A percentile compares a stretch with the other conserved stretches of the same genome.
Conservation (phyloP, 1,140 invertebrate species). For the Papilio machaon region DNA sequence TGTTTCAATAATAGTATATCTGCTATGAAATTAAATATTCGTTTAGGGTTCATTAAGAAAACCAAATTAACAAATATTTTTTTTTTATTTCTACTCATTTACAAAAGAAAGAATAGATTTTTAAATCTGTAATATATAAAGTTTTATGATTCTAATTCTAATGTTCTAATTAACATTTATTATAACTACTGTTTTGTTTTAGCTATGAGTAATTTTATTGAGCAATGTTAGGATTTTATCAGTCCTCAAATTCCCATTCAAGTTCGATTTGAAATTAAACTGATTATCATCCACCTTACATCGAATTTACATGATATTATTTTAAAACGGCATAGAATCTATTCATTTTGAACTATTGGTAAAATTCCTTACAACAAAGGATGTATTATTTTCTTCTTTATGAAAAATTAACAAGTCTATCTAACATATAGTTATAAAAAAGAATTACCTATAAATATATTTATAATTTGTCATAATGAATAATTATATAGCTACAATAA, state of each 20-base stretch:
- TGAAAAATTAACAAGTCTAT: conserved; percentile 32
- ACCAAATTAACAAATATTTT: not conserved
- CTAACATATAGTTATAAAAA: conserved; percentile 32
- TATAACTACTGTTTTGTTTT: conserved; percentile 4
- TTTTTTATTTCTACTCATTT: conserved; percentile 6
- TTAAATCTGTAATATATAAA: not conserved
- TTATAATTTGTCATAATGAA: conserved; percentile 22
- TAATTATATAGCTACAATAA: conserved; percentile 27
- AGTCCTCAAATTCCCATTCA: conserved; percentile 33
- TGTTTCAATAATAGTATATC: not conserved
- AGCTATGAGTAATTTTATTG: conserved; percentile 35
- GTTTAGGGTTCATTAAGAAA: not conserved
- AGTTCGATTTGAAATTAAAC: conserved; percentile 7
- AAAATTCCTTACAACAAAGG: not conserved
- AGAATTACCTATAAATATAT: conserved; percentile 21
- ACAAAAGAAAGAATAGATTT: not conserved
- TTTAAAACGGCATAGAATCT: conserved; percentile 8
- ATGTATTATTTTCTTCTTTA: not conserved
- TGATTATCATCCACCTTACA: not conserved
- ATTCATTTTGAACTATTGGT: conserved; percentile 17
- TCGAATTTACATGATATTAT: not conserved
- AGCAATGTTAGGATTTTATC: conserved; percentile 36
- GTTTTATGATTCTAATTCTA: not conserved
- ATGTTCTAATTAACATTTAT: not conserved
- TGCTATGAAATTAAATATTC: not conserved